phyloP scores from a whole-genome alignment of 2,888 invertebrate genomes.

The Opisthograptis luteolata region DNA sequence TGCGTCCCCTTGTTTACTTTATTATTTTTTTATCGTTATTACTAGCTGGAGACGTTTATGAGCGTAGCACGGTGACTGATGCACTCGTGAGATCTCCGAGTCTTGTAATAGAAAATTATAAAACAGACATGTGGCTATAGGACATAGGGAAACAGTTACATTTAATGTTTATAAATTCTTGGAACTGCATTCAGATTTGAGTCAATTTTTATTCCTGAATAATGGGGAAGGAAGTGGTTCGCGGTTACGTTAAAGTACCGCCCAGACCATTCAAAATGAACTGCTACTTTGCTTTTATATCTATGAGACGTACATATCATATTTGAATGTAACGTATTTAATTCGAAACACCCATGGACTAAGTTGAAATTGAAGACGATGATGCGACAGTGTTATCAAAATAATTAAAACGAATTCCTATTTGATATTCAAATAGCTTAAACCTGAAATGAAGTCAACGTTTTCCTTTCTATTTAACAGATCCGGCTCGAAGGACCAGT shows the following conservation, averaged over 20 bases:
- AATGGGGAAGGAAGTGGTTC: too few relatives aligned
- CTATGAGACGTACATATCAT: too few relatives aligned
- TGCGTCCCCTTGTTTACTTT: conserved; percentile 53
- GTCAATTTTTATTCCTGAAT: neutral
- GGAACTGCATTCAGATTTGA: neutral
- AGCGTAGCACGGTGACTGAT: conserved; percentile 55
- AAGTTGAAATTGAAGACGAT: too few relatives aligned
- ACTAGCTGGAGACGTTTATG: conserved; percentile 58
- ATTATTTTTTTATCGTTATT: conserved; percentile 60
- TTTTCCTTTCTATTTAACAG: conserved; percentile 25
- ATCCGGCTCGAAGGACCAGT: conserved; percentile 41
- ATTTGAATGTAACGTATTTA: too few relatives aligned
- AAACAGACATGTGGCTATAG: conserved; percentile 4
- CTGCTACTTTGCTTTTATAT: too few relatives aligned
- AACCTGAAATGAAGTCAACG: neutral
- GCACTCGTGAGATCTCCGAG: conserved; percentile 33
- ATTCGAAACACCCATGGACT: too few relatives aligned
- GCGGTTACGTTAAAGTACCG: too few relatives aligned
- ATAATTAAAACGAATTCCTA: neutral
- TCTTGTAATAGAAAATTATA: conserved; percentile 1
- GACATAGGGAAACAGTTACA: conserved; percentile 6
- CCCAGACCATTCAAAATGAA: too few relatives aligned
- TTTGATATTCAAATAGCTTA: conserved; percentile 2
- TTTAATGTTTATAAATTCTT: neutral
- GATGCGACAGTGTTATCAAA: too few relatives aligned